Conservation (phyloP, 2,888 invertebrate species). For the Pyrrhosoma nymphula region DNA sequence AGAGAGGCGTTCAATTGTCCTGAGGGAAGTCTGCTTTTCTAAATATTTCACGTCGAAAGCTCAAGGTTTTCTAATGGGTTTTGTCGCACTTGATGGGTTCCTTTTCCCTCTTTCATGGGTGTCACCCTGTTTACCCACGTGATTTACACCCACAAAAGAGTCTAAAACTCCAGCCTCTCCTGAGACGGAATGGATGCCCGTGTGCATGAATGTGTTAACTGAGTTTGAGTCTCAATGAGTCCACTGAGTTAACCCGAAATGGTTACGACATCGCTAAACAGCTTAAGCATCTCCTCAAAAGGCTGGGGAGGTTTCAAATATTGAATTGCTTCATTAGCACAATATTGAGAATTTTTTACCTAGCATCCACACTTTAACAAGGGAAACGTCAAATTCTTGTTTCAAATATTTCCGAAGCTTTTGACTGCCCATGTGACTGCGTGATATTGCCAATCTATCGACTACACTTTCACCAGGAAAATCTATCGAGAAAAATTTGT, state of each 20-base stretch:
- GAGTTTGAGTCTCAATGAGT: no score
- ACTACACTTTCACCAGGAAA: no score
- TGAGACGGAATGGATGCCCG: neutral
- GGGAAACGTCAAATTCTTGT: no score
- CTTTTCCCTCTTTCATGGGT: neutral
- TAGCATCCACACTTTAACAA: no score
- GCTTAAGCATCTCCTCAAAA: neutral
- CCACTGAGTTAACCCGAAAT: neutral
- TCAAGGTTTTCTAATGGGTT: constrained; percentile 17
- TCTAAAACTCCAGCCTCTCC: neutral
- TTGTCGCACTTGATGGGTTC: constrained; percentile 21
- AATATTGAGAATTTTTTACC: neutral
- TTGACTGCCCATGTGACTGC: no score
- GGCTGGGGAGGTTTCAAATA: neutral
- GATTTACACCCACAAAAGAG: neutral
- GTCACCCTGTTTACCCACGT: constrained; percentile 21
- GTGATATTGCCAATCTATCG: no score
- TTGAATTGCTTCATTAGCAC: neutral
- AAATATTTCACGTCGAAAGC: constrained; percentile 25
- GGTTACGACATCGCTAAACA: neutral
- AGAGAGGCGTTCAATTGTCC: neutral
- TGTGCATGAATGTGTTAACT: neutral
- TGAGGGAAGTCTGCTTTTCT: neutral
- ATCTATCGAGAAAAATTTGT: no score
- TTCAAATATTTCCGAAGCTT: no score